Percentiles rank a stretch among this genome's conserved stretches.
phyloP scores from a whole-genome alignment of 2,113 vertebrate species.

The Oxyruncus cristatus region DNA sequence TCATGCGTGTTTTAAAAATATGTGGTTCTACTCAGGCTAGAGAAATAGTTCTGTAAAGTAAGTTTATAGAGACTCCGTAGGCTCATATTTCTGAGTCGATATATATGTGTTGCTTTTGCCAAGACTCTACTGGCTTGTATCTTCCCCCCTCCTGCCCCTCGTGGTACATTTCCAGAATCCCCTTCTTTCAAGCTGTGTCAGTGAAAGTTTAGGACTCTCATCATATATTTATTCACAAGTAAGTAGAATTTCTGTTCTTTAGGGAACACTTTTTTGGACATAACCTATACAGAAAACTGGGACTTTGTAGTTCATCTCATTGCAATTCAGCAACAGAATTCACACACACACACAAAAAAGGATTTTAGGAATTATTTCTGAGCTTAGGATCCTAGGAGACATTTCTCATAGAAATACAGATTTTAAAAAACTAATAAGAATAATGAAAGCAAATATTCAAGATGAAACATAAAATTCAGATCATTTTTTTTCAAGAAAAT shows the following conservation, averaged over 20 bases:
- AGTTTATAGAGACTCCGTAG: background rate
- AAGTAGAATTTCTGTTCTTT: background rate
- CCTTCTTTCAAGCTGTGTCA: background rate
- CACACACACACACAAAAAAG: background rate
- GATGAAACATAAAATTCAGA: background rate
- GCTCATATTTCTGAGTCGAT: background rate
- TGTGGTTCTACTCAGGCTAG: background rate
- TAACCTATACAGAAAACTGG: background rate
- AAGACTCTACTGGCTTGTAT: background rate
- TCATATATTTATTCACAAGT: background rate
- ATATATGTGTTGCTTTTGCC: background rate
- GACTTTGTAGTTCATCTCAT: background rate
- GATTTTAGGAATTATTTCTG: background rate
- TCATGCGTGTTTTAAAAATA: constrained; percentile 7
- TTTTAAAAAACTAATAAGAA: background rate
- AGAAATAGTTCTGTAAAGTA: background rate
- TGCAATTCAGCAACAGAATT: background rate
- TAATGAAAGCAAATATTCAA: background rate
- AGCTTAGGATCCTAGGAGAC: accelerated
- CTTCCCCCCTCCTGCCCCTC: background rate
- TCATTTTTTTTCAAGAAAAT: background rate
- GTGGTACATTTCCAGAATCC: background rate
- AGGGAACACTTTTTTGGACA: background rate
- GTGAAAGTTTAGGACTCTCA: background rate
- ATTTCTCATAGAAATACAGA: background rate